phyloP scores from a whole-genome alignment of 2,113 vertebrate genomes.

The Indicator maculatus region DNA sequence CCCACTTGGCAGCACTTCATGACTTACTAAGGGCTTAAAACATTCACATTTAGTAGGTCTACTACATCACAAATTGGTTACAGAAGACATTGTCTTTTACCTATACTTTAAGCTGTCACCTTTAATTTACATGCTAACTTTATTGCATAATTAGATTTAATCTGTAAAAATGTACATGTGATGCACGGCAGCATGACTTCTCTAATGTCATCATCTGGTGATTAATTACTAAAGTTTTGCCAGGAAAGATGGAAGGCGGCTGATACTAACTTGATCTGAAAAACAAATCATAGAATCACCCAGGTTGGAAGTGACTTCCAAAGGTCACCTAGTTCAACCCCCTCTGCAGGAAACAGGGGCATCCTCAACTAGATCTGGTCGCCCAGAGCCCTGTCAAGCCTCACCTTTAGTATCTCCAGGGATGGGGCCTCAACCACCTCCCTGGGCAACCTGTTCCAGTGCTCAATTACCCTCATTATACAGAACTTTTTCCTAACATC shows the following conservation, averaged over 20 bases:
- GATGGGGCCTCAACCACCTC: no score
- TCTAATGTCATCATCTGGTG: neutral
- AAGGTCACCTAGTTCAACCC: no score
- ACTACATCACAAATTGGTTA: neutral
- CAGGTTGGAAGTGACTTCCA: no score
- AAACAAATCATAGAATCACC: neutral
- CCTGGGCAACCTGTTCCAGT: no score
- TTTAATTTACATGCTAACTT: neutral
- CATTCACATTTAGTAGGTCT: neutral
- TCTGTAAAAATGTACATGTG: neutral
- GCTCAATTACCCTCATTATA: no score
- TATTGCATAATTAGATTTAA: neutral
- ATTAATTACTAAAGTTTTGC: neutral
- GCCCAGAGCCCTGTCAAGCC: no score
- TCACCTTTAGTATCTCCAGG: no score
- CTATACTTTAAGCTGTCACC: neutral
- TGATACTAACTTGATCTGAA: neutral
- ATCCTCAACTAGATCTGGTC: no score
- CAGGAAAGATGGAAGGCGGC: neutral
- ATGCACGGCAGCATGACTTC: neutral
- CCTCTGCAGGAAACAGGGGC: no score
- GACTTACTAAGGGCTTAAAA: neutral
- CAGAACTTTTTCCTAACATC: no score
- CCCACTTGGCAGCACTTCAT: neutral
- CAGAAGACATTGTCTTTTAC: neutral